Evolutionary conservation across 2,113 vertebrate genomes (phyloP), one percentile per base, ranked within the genome.

Genomic region (Electrona antarctica): DNA sequence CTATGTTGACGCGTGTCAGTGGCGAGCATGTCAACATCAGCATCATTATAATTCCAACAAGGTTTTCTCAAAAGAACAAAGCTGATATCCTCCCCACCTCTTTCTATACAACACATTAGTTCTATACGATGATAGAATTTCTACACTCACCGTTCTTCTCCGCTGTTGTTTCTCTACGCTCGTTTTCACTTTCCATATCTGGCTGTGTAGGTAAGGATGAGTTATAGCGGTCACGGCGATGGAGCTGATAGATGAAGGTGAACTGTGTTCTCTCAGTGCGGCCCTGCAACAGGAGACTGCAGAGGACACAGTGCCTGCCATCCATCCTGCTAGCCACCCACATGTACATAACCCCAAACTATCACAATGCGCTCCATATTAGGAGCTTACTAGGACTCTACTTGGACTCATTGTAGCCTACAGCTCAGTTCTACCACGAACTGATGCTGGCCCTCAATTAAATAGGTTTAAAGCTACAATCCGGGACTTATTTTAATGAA

Each of bases 221-320:
- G 87, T 93, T 90, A 91, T 93, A 71, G 87, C 88, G 88, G 83
- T 78, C 85, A 73, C 78, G 70, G 80, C 65, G 79, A 88, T 84
- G 82, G 80, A 14, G 69, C 84, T 88, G 90, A 90, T 91, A 91
- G 83, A 92, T 89, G 90, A 91, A 91, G 90, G 90, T 93, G 89
- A 93, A 88, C 87, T 81, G 15, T 12, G 33, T 29, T 49, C 47
- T 64, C n/a, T 49, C 71, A 14, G 79, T 86, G 82, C 69, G 74
- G 85, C 85, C 82, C 82, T 80, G 77, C 80, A 82, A 80, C 78
- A 51, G 71, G 81, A 81, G 79, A 89, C 79, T 85, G 84, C 88
- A 88, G 88, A 90, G 90, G 90, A 90, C 90, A 87, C 69, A 45
- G 81, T 69, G 77, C 75, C 76, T 73, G 73, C 84, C 88, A 90